These are phyloP conservation scores for Pyxicephalus adspersus DNA, from an alignment of 2,113 vertebrate genomes.

Conservation along the genomic window DNA sequence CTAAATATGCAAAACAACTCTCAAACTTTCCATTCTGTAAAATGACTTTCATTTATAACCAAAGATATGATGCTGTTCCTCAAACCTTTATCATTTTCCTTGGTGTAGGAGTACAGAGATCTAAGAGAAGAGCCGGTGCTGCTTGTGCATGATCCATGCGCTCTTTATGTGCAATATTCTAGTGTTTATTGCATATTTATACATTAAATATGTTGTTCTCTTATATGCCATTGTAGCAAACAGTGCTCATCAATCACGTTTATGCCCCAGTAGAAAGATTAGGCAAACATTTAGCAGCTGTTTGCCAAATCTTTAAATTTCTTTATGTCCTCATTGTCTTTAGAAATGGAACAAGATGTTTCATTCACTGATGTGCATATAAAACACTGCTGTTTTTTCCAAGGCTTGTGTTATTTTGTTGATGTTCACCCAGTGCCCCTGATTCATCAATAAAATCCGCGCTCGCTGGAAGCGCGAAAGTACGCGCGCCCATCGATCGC, in stretches of 20 bases:
- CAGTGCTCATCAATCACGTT: neutral
- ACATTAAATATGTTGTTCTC: slow-evolving; percentile 4
- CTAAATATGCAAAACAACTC: neutral
- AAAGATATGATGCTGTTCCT: neutral
- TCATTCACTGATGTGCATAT: too few relatives aligned
- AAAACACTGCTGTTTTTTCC: too few relatives aligned
- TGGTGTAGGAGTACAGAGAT: neutral
- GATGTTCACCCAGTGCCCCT: too few relatives aligned
- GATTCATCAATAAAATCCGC: too few relatives aligned
- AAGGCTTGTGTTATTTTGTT: too few relatives aligned
- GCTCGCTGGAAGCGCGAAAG: too few relatives aligned
- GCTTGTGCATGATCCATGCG: neutral
- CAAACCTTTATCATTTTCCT: neutral
- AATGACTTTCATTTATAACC: slow-evolving; percentile 1
- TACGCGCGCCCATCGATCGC: too few relatives aligned
- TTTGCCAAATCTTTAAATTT: neutral
- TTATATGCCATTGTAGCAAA: slow-evolving; percentile 13
- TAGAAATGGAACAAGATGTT: too few relatives aligned
- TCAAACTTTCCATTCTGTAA: neutral
- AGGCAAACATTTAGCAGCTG: neutral
- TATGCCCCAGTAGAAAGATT: neutral
- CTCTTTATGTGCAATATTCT: neutral
- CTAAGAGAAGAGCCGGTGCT: neutral
- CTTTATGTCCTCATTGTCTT: neutral
- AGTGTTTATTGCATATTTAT: slow-evolving; percentile 12